These are phyloP conservation scores for Nesidiocoris tenuis DNA, from an alignment of 2,888 invertebrate species.

Conservation along the genomic window DNA sequence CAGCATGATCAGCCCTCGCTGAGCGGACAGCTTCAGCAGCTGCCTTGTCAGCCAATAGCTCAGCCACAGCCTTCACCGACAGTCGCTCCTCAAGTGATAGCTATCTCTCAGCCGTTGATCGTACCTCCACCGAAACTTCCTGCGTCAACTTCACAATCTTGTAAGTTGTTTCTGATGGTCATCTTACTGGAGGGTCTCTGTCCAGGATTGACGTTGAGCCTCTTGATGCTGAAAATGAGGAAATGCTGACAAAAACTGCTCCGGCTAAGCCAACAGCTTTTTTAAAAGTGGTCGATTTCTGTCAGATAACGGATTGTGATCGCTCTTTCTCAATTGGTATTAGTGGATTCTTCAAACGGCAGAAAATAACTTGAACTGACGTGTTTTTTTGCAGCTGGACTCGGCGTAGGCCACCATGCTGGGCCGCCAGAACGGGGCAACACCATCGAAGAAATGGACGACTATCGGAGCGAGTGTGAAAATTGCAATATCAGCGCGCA, in stretches of 20 bases:
- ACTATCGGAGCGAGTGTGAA: conserved; percentile 80
- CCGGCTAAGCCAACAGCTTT: no score
- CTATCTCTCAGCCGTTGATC: conserved; percentile 3
- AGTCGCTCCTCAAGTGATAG: conserved; percentile 18
- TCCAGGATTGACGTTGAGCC: no score
- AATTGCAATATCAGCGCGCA: conserved; percentile 68
- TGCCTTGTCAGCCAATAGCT: conserved; percentile 15
- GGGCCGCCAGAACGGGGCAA: conserved; percentile 19
- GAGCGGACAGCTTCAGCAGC: conserved; percentile 17
- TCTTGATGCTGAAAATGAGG: no score
- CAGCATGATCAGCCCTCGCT: conserved; percentile 1
- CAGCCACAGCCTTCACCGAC: conserved; percentile 9
- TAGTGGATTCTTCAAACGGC: no score
- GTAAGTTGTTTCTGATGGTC: conserved; percentile 17
- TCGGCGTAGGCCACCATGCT: conserved; percentile 12
- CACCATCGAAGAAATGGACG: conserved; percentile 61
- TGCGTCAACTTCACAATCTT: conserved; percentile 28
- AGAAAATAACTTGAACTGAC: no score
- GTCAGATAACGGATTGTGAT: no score
- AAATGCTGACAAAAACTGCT: no score
- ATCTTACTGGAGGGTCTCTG: no score
- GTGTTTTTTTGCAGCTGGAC: conserved; percentile 23
- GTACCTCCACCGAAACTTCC: conserved; percentile 19
- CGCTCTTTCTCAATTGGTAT: no score
- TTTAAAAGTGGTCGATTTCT: no score